Evolutionary conservation across 1,140 invertebrate species (phyloP).

Genomic region (Leptopilina clavipes): DNA sequence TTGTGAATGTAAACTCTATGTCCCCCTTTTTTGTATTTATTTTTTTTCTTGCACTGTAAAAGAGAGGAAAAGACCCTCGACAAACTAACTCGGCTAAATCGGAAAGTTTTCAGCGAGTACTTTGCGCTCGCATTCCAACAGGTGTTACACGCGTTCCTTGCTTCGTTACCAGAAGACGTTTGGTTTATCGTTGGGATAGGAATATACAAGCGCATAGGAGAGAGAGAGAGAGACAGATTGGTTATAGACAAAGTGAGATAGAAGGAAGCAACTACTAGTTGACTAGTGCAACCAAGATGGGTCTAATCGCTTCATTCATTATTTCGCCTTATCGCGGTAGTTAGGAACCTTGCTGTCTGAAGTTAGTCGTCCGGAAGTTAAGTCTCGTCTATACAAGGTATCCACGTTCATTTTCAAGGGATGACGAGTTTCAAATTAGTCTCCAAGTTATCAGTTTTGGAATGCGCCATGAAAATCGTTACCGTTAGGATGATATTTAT

Average conservation of each 20-base stretch:
- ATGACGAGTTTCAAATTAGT: constrained; percentile 31
- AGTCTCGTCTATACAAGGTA: constrained; percentile 1
- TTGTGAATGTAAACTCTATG: background rate
- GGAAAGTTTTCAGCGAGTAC: constrained; percentile 48
- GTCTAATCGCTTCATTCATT: constrained; percentile 34
- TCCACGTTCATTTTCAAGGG: constrained; percentile 14
- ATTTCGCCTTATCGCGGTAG: constrained; percentile 26
- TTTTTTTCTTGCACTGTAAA: constrained; percentile 42
- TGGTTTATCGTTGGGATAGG: constrained; percentile 51
- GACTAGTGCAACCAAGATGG: constrained; percentile 16
- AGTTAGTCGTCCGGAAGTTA: constrained; percentile 27
- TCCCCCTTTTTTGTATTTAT: background rate
- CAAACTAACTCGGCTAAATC: constrained; percentile 51
- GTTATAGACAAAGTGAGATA: constrained; percentile 8
- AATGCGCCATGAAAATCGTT: constrained; percentile 8
- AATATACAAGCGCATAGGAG: constrained; percentile 22
- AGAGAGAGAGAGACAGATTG: background rate
- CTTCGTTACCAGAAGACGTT: constrained; percentile 55
- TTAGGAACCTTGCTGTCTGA: background rate
- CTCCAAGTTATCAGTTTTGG: constrained; percentile 29
- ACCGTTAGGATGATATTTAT: constrained; percentile 15
- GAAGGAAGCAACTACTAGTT: constrained; percentile 23
- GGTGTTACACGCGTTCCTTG: constrained; percentile 68
- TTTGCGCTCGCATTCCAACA: constrained; percentile 68
- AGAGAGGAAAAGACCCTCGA: constrained; percentile 38